Evolutionary conservation across 2,888 invertebrate species (phyloP), one percentile per base, ranked within the genome.

Genomic region (Eretmocerus hayati): DNA sequence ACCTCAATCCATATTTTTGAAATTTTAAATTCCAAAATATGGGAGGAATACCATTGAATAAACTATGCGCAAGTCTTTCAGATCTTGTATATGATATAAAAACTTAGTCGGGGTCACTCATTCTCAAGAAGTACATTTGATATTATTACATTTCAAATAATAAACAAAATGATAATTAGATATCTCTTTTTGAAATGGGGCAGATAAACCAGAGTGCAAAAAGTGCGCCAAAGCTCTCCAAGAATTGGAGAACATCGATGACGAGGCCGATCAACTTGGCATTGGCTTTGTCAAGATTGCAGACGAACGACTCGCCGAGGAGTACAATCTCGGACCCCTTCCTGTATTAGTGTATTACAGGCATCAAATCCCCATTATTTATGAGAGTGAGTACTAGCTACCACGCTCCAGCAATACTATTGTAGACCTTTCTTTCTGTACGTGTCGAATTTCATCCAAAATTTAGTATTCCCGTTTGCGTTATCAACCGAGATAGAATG

Each of bases 221-320:
- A 90, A 87, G 75, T 92, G 91, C 71, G 83, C 89, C 52, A 91
- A 89, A 74, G 92, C 90, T 47, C 78, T 92, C 55, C 85, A 87
- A 74, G 91, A 92, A 74, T 72, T 93, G 72, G 92, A 93, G 74
- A 92, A 92, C 75, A 92, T 93, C 67, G 92, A 92, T 67, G 91
- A 93, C 65, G 92, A 93, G 72, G 92, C 92, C 30, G 92, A 92
- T 74, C 90, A 92, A 71, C 79, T 93, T 57, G 92, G 90, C 55
- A 92, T 93, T 65, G 92, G 91, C 59, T 92, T 93, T 72, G 92
- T 93, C 56, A 93, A 93, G 75, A 92, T 93, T 67, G 87, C 90
- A 65, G 93, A 93, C 69, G 89, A 91, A 73, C 82, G 83, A 62
- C 77, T 93, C 59, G 90, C 92, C 54, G 90, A 90, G 65, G 92